These are phyloP conservation scores for Rotaria magnacalcarata DNA, from an alignment of 2,888 invertebrate genomes.

Conservation along the genomic window DNA sequence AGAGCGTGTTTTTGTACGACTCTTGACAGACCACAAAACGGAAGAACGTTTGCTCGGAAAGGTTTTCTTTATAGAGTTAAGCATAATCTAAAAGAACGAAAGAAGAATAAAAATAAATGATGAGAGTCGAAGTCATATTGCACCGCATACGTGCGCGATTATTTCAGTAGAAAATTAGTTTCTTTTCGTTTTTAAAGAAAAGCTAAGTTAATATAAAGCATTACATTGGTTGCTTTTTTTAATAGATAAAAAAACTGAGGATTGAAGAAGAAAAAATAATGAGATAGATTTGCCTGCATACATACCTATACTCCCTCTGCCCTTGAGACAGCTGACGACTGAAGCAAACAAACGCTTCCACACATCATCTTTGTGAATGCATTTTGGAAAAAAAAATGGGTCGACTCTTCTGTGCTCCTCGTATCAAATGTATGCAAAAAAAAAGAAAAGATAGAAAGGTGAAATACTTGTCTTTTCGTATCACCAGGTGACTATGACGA, in stretches of 20 bases:
- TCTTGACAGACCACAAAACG: conserved; percentile 10
- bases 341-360: neutral
- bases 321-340: conserved; percentile 5
- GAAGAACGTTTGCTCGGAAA: conserved; percentile 11
- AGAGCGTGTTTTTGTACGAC: conserved; percentile 5
- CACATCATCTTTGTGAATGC: neutral
- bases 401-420: neutral
- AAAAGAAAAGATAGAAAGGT: conserved; percentile 15
- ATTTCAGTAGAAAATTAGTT: neutral
- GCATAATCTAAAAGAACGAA: neutral
- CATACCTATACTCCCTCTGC: neutral
- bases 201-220: neutral
- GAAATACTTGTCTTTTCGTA: neutral
- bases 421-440: neutral
- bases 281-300: neutral
- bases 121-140: neutral
- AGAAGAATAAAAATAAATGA: neutral
- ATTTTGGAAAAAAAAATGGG: neutral
- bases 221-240: neutral
- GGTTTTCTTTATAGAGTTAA: conserved; percentile 8
- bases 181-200: neutral
- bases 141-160: neutral
- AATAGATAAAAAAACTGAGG: neutral
- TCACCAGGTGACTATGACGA: neutral
- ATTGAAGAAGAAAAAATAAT: neutral